Conservation (phyloP, 1,140 invertebrate genomes). For the Cydia amplana region DNA sequence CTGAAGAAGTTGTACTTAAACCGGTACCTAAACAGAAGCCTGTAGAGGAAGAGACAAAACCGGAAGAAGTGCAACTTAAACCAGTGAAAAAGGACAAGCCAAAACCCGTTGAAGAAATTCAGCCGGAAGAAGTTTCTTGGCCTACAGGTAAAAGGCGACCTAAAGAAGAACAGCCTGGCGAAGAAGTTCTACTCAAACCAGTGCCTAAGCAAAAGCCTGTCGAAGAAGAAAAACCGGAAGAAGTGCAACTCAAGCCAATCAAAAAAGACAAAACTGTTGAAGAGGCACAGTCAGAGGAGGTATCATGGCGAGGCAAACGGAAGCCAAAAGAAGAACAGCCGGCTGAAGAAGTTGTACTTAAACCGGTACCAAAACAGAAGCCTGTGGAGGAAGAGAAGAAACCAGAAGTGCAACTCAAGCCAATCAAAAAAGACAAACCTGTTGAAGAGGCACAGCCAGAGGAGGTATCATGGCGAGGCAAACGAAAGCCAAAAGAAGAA, state of each 20-base stretch:
- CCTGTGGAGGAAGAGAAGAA: conserved; percentile 33
- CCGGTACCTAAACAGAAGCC: conserved; percentile 61
- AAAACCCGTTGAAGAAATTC: conserved; percentile 21
- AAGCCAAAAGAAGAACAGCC: conserved; percentile 36
- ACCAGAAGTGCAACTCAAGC: conserved; percentile 33
- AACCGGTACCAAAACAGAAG: conserved; percentile 34
- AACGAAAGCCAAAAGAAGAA: background rate
- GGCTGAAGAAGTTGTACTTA: conserved; percentile 37
- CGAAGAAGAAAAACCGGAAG: conserved; percentile 40
- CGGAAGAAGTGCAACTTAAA: conserved; percentile 29
- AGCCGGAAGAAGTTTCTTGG: conserved; percentile 34
- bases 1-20: conserved; percentile 33
- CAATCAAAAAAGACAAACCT: conserved; percentile 39
- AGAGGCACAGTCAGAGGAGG: conserved; percentile 36
- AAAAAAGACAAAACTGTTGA: conserved; percentile 41
- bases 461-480: conserved; percentile 32
- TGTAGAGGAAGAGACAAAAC: conserved; percentile 23
- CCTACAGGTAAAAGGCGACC: background rate
- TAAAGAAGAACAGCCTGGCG: conserved; percentile 35
- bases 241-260: conserved; percentile 39
- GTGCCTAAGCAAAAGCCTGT: conserved; percentile 34
- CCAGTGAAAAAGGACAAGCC: conserved; percentile 27
- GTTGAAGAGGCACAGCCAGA: conserved; percentile 45
- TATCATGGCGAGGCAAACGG: conserved; percentile 37
- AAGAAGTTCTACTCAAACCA: conserved; percentile 37